phyloP scores from a whole-genome alignment of 2,113 vertebrate species.

The Pomatostomus ruficeps region DNA sequence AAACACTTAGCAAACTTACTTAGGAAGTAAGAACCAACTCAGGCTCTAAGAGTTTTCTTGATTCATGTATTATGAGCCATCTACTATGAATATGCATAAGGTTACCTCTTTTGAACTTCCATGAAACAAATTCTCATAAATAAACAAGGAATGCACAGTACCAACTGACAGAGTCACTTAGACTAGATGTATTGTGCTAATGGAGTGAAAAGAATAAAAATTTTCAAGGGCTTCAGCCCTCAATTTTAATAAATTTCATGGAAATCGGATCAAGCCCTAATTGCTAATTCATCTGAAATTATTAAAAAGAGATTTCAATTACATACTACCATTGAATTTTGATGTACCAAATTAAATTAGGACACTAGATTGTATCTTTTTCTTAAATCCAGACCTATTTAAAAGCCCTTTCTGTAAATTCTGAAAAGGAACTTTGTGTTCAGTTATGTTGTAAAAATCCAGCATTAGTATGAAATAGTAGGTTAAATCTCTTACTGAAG shows the following conservation, averaged over 20 bases:
- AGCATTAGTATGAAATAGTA: conserved; percentile 93
- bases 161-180: conserved; percentile 79
- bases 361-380: conserved; percentile 85
- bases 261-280: conserved; percentile 91
- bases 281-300: conserved; percentile 99
- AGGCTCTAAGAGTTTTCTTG: conserved; percentile 58
- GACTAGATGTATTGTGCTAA: conserved; percentile 73
- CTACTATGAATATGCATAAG: conserved; percentile 77
- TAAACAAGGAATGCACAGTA: conserved; percentile 77
- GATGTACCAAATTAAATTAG: conserved; percentile 92
- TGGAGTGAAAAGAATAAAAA: conserved; percentile 82
- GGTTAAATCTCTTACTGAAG: conserved; percentile 99
- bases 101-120: conserved; percentile 80
- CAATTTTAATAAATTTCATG: conserved; percentile 91
- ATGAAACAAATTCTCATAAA: conserved; percentile 84
- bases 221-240: conserved; percentile 81
- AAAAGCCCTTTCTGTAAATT: conserved; percentile 82
- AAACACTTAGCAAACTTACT: neutral
- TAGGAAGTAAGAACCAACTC: conserved; percentile 33
- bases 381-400: conserved; percentile 81
- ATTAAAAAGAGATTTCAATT: conserved; percentile 99
- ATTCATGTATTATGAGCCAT: conserved; percentile 72
- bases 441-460: conserved; percentile 75
- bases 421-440: conserved; percentile 85
- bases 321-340: conserved; percentile 85